Evolutionary conservation across 1,140 invertebrate genomes (phyloP).

Genomic region (Atta colombica): DNA sequence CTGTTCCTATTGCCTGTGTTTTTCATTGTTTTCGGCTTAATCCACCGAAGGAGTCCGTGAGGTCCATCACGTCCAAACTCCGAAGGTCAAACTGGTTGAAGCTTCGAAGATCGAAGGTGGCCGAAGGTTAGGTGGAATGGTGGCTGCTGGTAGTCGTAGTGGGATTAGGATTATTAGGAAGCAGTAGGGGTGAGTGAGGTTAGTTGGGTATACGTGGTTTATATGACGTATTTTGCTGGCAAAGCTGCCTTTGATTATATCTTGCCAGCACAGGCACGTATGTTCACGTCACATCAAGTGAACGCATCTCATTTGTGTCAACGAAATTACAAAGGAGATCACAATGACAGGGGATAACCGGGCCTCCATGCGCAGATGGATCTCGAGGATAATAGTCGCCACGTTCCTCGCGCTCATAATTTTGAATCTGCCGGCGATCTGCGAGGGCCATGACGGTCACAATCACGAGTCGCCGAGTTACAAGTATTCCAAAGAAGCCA

Average conservation of each 20-base stretch:
- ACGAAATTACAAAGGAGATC: neutral
- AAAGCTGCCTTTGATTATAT: neutral
- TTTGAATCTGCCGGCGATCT: constrained; percentile 83
- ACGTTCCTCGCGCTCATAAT: constrained; percentile 81
- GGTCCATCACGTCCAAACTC: too few species aligned
- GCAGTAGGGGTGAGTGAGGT: neutral
- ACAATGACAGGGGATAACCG: constrained; percentile 39
- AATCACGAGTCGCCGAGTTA: constrained; percentile 89
- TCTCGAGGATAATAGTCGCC: constrained; percentile 42
- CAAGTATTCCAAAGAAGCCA: constrained; percentile 92
- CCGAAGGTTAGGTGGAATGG: too few species aligned
- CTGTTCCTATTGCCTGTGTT: too few species aligned
- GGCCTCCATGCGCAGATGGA: constrained; percentile 48
- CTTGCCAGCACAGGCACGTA: constrained; percentile 25
- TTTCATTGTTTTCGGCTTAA: too few species aligned
- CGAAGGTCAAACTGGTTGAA: too few species aligned
- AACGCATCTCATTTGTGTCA: constrained; percentile 3
- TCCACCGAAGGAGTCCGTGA: too few species aligned
- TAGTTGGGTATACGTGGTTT: constrained; percentile 2
- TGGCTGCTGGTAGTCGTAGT: too few species aligned
- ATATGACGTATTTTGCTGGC: neutral
- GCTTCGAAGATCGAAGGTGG: too few species aligned
- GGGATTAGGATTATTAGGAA: too few species aligned
- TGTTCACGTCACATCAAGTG: constrained; percentile 36
- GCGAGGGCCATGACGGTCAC: constrained; percentile 74